Evolutionary conservation across 2,797 vertebrate genomes (phyloP).

Genomic region (Syngnathus rostellatus): DNA sequence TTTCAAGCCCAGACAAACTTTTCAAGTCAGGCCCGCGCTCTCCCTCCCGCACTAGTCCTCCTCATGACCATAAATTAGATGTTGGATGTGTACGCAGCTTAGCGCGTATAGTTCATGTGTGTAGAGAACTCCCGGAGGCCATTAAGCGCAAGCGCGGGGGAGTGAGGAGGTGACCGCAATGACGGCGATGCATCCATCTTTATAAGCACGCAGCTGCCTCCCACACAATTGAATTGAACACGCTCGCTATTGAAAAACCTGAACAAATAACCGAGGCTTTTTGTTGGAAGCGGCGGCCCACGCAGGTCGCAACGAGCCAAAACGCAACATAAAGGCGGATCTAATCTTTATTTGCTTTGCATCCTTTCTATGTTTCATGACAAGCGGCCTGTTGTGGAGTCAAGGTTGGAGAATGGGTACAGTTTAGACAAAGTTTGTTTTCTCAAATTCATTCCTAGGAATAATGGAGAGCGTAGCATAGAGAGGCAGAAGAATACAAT

Average conservation of each 20-base stretch:
- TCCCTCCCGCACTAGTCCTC: background rate
- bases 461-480: background rate
- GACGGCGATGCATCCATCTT: constrained; percentile 7
- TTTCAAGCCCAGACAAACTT: background rate
- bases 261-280: constrained; percentile 27
- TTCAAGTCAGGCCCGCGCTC: background rate
- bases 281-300: constrained; percentile 16
- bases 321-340: background rate
- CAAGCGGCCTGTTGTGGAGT: background rate
- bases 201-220: background rate
- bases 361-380: background rate
- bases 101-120: background rate
- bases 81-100: background rate
- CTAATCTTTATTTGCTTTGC: constrained; percentile 1
- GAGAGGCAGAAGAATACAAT: too few relatives aligned
- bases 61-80: background rate
- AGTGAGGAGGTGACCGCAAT: background rate
- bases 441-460: background rate
- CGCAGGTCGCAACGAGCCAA: background rate
- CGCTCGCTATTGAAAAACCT: constrained; percentile 8
- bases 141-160: background rate
- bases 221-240: background rate
- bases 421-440: background rate
- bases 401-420: background rate
- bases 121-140: background rate